Base-by-base conservation (phyloP, 2,113 vertebrate species). In the Pica pica region DNA sequence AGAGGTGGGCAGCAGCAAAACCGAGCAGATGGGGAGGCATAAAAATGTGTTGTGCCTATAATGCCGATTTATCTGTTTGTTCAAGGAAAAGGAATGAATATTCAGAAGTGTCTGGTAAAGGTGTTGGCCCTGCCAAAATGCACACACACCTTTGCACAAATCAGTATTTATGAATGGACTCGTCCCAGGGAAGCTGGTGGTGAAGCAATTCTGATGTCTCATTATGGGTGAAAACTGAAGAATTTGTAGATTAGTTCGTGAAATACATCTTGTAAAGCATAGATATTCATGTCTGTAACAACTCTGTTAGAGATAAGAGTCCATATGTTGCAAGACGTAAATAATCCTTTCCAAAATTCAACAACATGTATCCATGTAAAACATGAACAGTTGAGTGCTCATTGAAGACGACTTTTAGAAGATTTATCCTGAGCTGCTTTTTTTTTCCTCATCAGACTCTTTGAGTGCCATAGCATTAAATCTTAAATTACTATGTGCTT, bases 311-410 rank as follows among this genome's bases (percentile, higher is more conserved):
- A 91, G 85, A 88, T 52, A 85, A 90, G 39, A 63, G 44, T 41
- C 71, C 75, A 46, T 86, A 78, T 88, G 82, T 71, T 88, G 64
- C 55, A 83, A 90, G 82, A 81, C 49, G 35, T 93, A 96, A 93
- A 96, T 90, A 93, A 90, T 64, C 68, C 63, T 83, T 93, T 52
- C 39, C 56, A 80, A 96, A 94, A 91, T 68, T 84, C 82, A 95
- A 53, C 59, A 88, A 28, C 68, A 67, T 55, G 21, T 61, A 73
- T n/a, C 0, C 0, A 57, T 26, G 35, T 73, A 68, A 89, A 94
- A 73, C 53, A 73, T 9, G 49, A 83, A 41, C 27, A 60, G 64
- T 70, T 69, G 55, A 95, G 56, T 31, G 44, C 52, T 88, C 59
- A 53, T 24, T 86, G 68, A 88, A 90, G 44, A 90, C 44, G 59